Evolutionary conservation across 2,797 vertebrate species (phyloP).

Genomic region (Liparis tanakae): DNA sequence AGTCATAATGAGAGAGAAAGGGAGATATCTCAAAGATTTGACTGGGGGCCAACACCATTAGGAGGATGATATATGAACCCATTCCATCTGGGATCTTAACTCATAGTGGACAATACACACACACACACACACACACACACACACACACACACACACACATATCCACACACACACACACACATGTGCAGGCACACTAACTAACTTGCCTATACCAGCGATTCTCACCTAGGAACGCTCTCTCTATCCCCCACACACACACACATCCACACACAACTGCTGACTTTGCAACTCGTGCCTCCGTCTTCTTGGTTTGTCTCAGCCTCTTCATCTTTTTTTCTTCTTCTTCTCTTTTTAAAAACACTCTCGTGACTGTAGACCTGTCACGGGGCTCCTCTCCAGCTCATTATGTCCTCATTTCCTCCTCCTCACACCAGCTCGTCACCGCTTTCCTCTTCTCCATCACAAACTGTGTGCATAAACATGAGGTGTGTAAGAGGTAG

Average conservation of each 20-base stretch:
- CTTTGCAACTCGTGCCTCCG: slow-evolving; percentile 51
- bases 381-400: slow-evolving; percentile 13
- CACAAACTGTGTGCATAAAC: slow-evolving; percentile 38
- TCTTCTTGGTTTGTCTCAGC: slow-evolving; percentile 36
- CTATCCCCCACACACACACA: background rate
- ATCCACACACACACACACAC: slow-evolving; percentile 10
- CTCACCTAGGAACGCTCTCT: background rate
- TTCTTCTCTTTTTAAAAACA: slow-evolving; percentile 39
- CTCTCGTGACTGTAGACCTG: slow-evolving; percentile 34
- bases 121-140: slow-evolving; percentile 21
- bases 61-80: slow-evolving; percentile 69
- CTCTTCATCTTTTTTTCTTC: slow-evolving; percentile 26
- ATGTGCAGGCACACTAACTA: slow-evolving; percentile 1
- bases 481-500: slow-evolving; percentile 32
- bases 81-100: slow-evolving; percentile 59
- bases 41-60: slow-evolving; percentile 69
- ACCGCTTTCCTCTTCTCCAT: slow-evolving; percentile 6
- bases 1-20: slow-evolving; percentile 68
- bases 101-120: slow-evolving; percentile 41
- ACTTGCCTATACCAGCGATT: slow-evolving; percentile 16
- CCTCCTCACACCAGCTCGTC: slow-evolving; percentile 24
- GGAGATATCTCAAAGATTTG: slow-evolving; percentile 62
- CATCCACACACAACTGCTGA: slow-evolving; percentile 53
- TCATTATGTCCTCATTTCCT: slow-evolving; percentile 22
- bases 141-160: slow-evolving; percentile 13